A percentile compares a stretch with the other conserved stretches of the same genome.
Conservation (phyloP, 2,888 invertebrate genomes). For the Leptinotarsa juncta region DNA sequence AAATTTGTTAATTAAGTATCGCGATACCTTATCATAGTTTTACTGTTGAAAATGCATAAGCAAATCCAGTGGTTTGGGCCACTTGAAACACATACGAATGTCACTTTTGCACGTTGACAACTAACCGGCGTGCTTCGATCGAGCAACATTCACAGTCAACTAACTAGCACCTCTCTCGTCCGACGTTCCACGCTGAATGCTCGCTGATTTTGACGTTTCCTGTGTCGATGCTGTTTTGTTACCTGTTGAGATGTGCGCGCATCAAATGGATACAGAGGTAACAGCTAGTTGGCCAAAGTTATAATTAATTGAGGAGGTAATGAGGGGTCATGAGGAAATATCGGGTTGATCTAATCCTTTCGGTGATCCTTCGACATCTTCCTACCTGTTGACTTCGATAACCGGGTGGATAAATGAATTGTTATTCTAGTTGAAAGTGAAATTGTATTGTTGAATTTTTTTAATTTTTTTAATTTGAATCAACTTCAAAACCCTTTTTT, state of each 20-base stretch:
- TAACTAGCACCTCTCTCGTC: neutral
- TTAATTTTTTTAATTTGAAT: too few relatives aligned
- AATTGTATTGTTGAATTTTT: too few relatives aligned
- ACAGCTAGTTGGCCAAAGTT: neutral
- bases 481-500: too few relatives aligned
- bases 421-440: too few relatives aligned
- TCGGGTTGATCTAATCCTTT: neutral
- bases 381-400: neutral
- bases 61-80: neutral
- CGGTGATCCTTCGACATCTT: neutral
- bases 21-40: neutral
- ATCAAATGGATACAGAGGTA: neutral
- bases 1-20: neutral
- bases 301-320: conserved; percentile 4
- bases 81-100: neutral
- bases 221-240: neutral
- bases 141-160: neutral
- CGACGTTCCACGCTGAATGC: neutral
- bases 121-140: neutral
- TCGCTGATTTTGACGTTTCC: too few relatives aligned
- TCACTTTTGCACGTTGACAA: conserved; percentile 12
- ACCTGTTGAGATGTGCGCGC: conserved; percentile 6
- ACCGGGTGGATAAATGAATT: neutral
- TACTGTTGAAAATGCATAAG: neutral
- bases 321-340: neutral